Base-by-base conservation (phyloP, 2,113 vertebrate genomes). In the Corapipo altera region DNA sequence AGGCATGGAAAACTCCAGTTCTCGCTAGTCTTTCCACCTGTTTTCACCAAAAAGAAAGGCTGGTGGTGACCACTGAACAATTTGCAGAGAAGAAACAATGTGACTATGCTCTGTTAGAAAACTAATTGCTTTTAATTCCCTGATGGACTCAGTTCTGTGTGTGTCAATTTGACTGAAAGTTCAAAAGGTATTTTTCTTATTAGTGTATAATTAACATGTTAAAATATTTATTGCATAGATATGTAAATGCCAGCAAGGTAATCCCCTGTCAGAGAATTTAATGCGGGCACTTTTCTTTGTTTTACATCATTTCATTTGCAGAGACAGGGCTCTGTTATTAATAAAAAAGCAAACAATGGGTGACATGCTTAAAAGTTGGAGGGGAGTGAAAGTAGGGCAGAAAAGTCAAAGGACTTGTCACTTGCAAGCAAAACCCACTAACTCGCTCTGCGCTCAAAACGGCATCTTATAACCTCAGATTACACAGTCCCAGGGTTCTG, bases 131-230 rank as follows among this genome's bases (percentile, higher is more conserved):
- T 97, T 93, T 90, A 89, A 95, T 97, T 98, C 96, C 97, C 97
- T 89, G 95, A 97, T 77, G 84, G 89, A 96, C 92, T 91, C 49
- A 5, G 95, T 96, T 97, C 91, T 95, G 7, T 67, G 86, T 74
- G 95, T 91, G 96, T 97, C 97, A 96, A 97, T 96, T 95, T 97
- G 95, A 97, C 96, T 95, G 91, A 84, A 95, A 97, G 97, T 98
- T 98, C 98, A 98, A 98, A 97, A 98, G 96, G 94, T 97, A 97
- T 97, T 97, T 97, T 98, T 97, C 95, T 97, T 98, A 98, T 97
- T 98, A 98, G 89, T 93, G 97, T 92, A 97, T 97, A 98, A 98
- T 98, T 98, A 98, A 96, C 96, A 97, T 95, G 89, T 97, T 98
- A 97, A 98, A 98, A 97, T 98, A 98, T 98, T 97, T 98, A 98